A percentile compares a stretch with the other conserved stretches of the same genome.
These are phyloP conservation scores for Odontomachus brunneus DNA, from an alignment of 1,140 invertebrate species.

Conservation along the genomic window DNA sequence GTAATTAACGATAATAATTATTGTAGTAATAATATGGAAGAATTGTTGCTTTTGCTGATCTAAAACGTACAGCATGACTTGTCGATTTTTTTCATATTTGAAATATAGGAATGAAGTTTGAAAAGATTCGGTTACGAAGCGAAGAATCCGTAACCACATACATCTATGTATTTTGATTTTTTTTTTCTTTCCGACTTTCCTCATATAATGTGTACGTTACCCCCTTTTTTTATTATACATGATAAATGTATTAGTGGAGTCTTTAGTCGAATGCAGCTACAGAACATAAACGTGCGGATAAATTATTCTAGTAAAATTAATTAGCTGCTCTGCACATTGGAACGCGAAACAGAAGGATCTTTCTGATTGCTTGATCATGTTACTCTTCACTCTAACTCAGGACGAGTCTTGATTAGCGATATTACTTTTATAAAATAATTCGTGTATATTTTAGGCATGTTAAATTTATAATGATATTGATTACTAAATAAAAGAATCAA, in stretches of 20 bases:
- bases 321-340: slow-evolving; percentile 61
- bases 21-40: slow-evolving; percentile 13
- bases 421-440: slow-evolving; percentile 80
- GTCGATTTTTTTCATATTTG: slow-evolving; percentile 37
- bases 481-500: slow-evolving; percentile 80
- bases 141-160: slow-evolving; percentile 53
- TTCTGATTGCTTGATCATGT: slow-evolving; percentile 75
- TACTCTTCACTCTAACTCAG: slow-evolving; percentile 78
- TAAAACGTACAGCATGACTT: slow-evolving; percentile 64
- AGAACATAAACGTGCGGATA: slow-evolving; percentile 59
- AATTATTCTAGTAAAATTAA: slow-evolving; percentile 70
- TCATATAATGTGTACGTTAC: slow-evolving; percentile 70
- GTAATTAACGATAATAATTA: too few relatives aligned
- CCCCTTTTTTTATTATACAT: slow-evolving; percentile 64
- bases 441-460: slow-evolving; percentile 84
- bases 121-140: slow-evolving; percentile 25
- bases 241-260: slow-evolving; percentile 62
- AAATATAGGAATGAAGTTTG: slow-evolving; percentile 20
- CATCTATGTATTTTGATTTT: slow-evolving; percentile 71
- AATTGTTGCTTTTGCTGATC: slow-evolving; percentile 74
- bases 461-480: slow-evolving; percentile 83
- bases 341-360: slow-evolving; percentile 50
- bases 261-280: slow-evolving; percentile 64
- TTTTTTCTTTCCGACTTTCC: slow-evolving; percentile 73
- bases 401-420: slow-evolving; percentile 80